Conservation (phyloP, 2,888 invertebrate species). For the Dynastes tityus region DNA sequence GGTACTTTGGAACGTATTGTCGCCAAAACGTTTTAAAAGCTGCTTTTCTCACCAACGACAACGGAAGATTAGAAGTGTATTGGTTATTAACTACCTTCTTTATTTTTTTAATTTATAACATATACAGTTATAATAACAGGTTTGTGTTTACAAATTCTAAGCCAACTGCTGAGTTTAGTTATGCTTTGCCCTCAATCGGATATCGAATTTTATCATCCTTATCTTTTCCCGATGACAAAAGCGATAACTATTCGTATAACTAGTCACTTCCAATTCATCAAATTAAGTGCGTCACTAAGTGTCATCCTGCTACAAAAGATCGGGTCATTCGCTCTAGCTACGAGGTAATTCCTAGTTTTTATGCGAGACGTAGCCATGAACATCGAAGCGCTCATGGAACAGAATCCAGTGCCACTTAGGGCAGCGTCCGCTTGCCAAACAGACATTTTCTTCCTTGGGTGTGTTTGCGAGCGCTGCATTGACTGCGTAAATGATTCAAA, state of each 20-base stretch:
- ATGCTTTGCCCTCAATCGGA: no score
- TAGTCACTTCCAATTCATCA: background rate
- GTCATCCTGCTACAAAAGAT: background rate
- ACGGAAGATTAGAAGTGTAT: no score
- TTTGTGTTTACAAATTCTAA: no score
- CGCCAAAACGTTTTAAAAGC: no score
- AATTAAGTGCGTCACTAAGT: background rate
- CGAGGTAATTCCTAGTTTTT: background rate
- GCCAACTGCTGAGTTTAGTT: no score
- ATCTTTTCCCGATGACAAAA: no score
- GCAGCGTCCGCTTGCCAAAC: background rate
- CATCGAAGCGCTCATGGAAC: background rate
- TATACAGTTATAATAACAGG: no score
- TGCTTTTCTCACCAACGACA: no score
- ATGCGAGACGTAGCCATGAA: background rate
- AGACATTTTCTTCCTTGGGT: background rate
- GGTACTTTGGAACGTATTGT: no score
- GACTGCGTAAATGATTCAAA: constrained; percentile 63
- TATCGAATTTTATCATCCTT: no score
- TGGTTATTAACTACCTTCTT: no score
- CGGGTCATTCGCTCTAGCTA: background rate
- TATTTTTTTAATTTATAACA: no score
- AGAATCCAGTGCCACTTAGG: background rate
- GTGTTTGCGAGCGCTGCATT: constrained; percentile 53
- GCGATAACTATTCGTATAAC: background rate